phyloP scores from a whole-genome alignment of 2,888 invertebrate species.

The Caenorhabditis plicata region DNA sequence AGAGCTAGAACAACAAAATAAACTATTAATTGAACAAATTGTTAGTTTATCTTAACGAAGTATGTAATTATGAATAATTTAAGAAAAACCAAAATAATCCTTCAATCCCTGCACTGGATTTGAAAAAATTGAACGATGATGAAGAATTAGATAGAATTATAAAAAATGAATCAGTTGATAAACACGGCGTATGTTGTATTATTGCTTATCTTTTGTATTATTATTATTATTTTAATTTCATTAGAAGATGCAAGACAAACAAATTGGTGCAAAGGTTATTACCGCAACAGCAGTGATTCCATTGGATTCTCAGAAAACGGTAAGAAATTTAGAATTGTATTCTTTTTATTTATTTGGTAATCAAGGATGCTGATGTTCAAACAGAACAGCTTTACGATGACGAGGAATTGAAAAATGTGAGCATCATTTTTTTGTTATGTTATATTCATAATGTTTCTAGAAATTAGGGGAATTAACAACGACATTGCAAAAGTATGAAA shows the following conservation, averaged over 20 bases:
- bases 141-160: too few species aligned
- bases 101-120: too few species aligned
- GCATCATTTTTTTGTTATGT: not conserved
- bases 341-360: not conserved
- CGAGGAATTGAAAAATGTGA: constrained; percentile 8
- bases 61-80: too few species aligned
- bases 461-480: constrained; percentile 16
- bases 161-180: constrained; percentile 9
- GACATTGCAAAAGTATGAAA: constrained; percentile 5
- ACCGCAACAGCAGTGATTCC: constrained; percentile 14
- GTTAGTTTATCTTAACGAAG: too few species aligned
- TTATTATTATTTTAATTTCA: constrained; percentile 7
- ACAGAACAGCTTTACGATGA: constrained; percentile 12
- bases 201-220: not conserved
- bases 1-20: too few species aligned
- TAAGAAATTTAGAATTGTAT: not conserved
- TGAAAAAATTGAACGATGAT: too few species aligned
- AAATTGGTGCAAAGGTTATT: constrained; percentile 1
- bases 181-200: constrained; percentile 7
- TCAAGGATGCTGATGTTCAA: constrained; percentile 15
- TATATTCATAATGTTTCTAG: constrained; percentile 2
- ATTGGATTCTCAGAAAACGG: constrained; percentile 12
- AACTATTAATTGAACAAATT: too few species aligned
- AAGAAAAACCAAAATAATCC: too few species aligned
- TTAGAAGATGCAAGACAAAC: not conserved